A percentile compares a stretch with the other conserved stretches of the same genome.
Conservation (phyloP, 1,140 invertebrate genomes). For the Ladona fulva region DNA sequence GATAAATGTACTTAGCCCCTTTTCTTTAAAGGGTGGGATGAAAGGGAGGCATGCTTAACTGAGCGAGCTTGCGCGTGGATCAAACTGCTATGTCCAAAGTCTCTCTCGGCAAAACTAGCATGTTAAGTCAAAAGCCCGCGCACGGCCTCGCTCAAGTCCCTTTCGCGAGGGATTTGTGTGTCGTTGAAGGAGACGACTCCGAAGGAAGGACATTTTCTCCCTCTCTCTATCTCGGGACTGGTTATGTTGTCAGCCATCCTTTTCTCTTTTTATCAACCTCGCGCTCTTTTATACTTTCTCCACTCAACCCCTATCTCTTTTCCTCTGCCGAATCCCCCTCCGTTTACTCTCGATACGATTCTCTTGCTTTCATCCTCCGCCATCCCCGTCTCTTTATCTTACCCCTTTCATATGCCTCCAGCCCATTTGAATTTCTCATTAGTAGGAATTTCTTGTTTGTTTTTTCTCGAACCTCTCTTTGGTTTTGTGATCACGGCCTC, state of each 20-base stretch:
- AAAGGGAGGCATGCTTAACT: background rate
- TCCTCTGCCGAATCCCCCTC: background rate
- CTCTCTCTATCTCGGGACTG: background rate
- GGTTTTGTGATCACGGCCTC: too few relatives aligned
- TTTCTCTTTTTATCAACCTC: background rate
- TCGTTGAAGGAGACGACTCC: background rate
- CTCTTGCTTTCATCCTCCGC: background rate
- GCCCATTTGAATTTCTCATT: background rate
- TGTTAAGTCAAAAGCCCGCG: slow-evolving; percentile 3
- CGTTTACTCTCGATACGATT: background rate
- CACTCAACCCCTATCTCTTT: background rate
- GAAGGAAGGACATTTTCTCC: background rate
- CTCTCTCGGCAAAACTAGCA: background rate
- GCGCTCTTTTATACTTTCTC: background rate
- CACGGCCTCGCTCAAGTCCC: background rate
- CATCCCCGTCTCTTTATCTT: background rate
- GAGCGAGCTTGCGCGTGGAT: background rate
- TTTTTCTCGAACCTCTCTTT: too few relatives aligned
- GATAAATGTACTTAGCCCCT: too few relatives aligned
- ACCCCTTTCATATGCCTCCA: background rate
- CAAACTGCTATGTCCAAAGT: background rate
- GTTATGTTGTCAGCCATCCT: background rate
- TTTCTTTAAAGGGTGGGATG: background rate
- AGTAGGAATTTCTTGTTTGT: too few relatives aligned
- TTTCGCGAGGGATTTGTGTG: background rate